These are phyloP conservation scores for Mus pahari DNA, from an alignment of 2,113 vertebrate species.

Conservation along the genomic window DNA sequence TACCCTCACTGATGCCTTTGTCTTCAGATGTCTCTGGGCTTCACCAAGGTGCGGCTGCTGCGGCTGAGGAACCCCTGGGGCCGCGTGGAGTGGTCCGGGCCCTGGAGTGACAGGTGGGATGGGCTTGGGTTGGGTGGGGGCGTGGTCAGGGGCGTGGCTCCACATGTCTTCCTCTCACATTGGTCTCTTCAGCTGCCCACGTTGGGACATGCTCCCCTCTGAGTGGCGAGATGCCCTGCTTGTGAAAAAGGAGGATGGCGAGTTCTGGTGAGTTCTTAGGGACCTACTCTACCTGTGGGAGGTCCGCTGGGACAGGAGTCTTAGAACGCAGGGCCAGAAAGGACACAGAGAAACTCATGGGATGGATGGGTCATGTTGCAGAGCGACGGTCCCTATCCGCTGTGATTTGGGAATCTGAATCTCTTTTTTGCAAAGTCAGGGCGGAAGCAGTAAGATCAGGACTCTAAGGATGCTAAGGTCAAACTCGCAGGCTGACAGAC, in stretches of 20 bases:
- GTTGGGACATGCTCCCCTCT: constrained; percentile 49
- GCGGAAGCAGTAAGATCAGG: background rate
- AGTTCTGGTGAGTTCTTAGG: constrained; percentile 77
- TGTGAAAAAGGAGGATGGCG: constrained; percentile 77
- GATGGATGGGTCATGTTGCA: too few relatives aligned
- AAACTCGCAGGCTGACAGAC: background rate
- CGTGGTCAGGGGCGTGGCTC: fast-evolving
- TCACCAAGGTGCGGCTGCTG: constrained; percentile 73
- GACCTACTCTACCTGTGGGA: background rate
- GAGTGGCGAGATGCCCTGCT: constrained; percentile 73
- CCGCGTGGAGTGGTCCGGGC: constrained; percentile 81
- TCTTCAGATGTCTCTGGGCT: constrained; percentile 63
- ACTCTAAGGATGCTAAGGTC: background rate
- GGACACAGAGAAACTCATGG: background rate
- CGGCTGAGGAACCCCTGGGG: constrained; percentile 84
- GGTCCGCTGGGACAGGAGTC: fast-evolving
- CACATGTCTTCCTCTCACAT: fast-evolving
- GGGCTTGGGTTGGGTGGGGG: background rate
- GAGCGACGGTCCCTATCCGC: background rate
- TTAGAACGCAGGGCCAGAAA: background rate
- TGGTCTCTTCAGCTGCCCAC: constrained; percentile 55
- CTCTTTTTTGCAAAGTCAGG: background rate
- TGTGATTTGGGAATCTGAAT: background rate
- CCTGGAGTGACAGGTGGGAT: constrained; percentile 77
- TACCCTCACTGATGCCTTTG: background rate